A percentile compares a stretch with the other conserved stretches of the same genome.
These are phyloP conservation scores for Chymomyza procnemis DNA, from an alignment of 2,888 invertebrate species.

Conservation along the genomic window DNA sequence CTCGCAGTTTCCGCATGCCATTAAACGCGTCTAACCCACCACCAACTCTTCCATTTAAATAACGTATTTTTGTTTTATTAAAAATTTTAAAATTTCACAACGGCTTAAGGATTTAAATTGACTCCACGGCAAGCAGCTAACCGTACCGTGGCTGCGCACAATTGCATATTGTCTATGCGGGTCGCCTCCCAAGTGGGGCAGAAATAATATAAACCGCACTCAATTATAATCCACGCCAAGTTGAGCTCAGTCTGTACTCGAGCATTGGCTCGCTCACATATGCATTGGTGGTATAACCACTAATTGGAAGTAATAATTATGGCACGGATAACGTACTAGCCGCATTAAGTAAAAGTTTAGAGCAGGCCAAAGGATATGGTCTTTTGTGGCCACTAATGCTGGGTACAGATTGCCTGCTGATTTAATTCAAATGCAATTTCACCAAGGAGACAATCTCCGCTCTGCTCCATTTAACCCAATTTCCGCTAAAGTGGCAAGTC, in stretches of 20 bases:
- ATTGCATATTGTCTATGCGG: no score
- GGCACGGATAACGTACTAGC: not conserved
- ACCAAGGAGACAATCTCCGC: conserved; percentile 54
- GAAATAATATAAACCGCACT: not conserved
- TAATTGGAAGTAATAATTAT: not conserved
- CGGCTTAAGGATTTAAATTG: no score
- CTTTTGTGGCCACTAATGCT: conserved; percentile 16
- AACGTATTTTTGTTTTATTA: no score
- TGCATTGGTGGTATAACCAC: not conserved
- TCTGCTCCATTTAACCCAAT: conserved; percentile 57
- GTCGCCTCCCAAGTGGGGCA: no score
- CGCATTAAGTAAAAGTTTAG: not conserved
- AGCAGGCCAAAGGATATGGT: not conserved
- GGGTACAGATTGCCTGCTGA: conserved; percentile 56
- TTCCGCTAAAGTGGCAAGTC: conserved; percentile 54
- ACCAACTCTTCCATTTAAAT: no score
- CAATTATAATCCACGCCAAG: not conserved
- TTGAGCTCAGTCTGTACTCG: not conserved
- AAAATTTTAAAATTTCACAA: no score
- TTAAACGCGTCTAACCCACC: no score
- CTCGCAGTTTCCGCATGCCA: no score
- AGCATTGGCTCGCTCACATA: not conserved
- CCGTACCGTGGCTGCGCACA: no score
- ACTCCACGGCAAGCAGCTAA: no score
- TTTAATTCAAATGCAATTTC: conserved; percentile 57